These are phyloP conservation scores for Drosophila tropicalis DNA, from an alignment of 1,140 invertebrate genomes.

Conservation along the genomic window DNA sequence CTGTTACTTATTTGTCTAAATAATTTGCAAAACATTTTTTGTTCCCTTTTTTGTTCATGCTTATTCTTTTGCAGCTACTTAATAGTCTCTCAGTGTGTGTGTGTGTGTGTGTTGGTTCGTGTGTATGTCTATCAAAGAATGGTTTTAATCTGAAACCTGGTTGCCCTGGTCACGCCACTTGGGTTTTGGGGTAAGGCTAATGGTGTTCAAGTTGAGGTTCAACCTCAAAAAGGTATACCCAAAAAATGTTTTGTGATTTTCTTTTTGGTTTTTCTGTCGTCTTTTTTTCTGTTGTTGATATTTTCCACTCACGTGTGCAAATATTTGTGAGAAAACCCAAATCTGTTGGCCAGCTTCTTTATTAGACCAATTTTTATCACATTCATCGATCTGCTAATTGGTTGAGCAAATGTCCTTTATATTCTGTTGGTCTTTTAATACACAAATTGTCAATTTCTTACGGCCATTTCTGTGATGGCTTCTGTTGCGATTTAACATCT, in stretches of 20 bases:
- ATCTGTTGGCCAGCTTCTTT: constrained; percentile 8
- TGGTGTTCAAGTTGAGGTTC: constrained; percentile 1
- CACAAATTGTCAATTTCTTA: constrained; percentile 41
- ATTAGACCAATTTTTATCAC: constrained; percentile 26
- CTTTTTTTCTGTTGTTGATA: constrained; percentile 2
- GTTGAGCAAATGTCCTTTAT: constrained; percentile 41
- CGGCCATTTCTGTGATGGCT: constrained; percentile 26
- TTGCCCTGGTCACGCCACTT: constrained; percentile 35
- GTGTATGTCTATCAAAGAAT: constrained; percentile 2
- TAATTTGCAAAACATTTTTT: constrained; percentile 74
- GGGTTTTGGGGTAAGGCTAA: background rate
- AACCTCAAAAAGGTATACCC: constrained; percentile 4
- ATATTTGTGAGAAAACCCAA: constrained; percentile 37
- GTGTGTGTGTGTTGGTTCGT: background rate
- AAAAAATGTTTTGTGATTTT: constrained; percentile 20
- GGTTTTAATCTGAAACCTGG: constrained; percentile 55
- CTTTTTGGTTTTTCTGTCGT: too few relatives aligned
- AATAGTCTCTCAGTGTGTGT: constrained; percentile 49
- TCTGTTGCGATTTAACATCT: background rate
- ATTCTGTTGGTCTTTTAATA: constrained; percentile 7
- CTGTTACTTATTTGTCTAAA: constrained; percentile 65
- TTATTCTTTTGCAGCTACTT: constrained; percentile 34
- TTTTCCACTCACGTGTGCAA: constrained; percentile 52
- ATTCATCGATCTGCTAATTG: constrained; percentile 45
- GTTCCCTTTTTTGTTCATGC: constrained; percentile 32